Base-by-base conservation (phyloP, 2,113 vertebrate genomes). In the Pollimyrus isidori region DNA sequence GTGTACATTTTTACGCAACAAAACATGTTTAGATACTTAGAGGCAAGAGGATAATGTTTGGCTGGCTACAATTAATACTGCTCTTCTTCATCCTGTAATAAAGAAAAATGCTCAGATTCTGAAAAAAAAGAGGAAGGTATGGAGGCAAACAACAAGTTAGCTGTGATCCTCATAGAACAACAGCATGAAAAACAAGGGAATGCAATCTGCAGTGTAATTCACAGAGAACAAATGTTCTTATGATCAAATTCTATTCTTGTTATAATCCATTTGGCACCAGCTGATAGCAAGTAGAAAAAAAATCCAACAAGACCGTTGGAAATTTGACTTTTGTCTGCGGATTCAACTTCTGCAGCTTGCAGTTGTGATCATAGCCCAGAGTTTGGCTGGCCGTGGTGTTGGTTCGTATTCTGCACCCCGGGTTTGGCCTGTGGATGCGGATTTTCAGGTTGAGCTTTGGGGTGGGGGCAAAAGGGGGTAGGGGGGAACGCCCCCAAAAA, bases 221-320 rank as follows among this genome's bases (percentile, higher is more conserved):
- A 53, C 85, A 35, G 50, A 17, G 85, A 87, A 87, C 85, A 87
- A 87, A 87, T 87, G 85, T 53, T 87, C 85, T 56, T 87, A 87
- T 56, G n/a, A 87, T 87, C 85, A 87, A 53, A 87, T 87, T 87
- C 85, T 17, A 50, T 87, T 87, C 85, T 53, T 49, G 50, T 86
- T 86, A 50, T 87, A 87, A 87, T 35, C 85, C 26, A 56, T 56
- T 87, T 53, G 50, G 50, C 85, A 53, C 85, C 85, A 53, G 30
- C 50, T 53, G 50, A 53, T 87, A 17, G 49, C 17, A 53, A 84
- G 30, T 53, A 30, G n/a, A 13, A 30, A 69, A n/a, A 30, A 69
- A 69, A 69, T 53, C 49, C 85, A 87, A 87, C 50, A 87, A 87
- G n/a, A 35, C 50, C 5, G 11, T 35, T 48, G 6, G 23, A 86